phyloP scores from a whole-genome alignment of 2,888 invertebrate species.

The Scaptomyza parva region DNA sequence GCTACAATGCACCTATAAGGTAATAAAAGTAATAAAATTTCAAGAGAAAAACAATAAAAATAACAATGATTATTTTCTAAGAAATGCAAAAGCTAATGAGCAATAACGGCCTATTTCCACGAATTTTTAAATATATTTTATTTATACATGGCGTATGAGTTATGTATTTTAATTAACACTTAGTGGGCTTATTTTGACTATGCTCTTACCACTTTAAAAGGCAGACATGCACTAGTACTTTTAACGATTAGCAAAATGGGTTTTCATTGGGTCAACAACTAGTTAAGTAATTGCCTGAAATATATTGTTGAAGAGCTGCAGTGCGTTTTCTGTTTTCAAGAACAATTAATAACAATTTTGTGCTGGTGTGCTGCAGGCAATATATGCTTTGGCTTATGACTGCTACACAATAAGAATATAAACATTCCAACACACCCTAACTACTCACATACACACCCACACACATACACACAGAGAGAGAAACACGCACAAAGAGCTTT shows the following conservation, averaged over 20 bases:
- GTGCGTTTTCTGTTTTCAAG: conserved; percentile 22
- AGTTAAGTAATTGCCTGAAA: conserved; percentile 8
- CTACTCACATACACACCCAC: no score
- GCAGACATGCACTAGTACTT: conserved; percentile 12
- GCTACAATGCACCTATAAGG: background rate
- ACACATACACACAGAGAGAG: no score
- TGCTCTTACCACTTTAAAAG: background rate
- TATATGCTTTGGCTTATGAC: conserved; percentile 44
- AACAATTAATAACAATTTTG: conserved; percentile 60
- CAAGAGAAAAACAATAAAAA: background rate
- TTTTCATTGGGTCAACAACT: background rate
- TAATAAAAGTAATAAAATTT: background rate
- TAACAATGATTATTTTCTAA: background rate
- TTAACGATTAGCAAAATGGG: conserved; percentile 9
- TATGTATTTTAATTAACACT: conserved; percentile 33
- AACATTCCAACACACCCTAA: background rate
- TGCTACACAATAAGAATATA: background rate
- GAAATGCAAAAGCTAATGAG: background rate
- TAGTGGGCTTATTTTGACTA: conserved; percentile 6
- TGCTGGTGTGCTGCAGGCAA: conserved; percentile 35
- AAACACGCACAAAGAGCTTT: background rate
- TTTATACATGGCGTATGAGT: conserved; percentile 44
- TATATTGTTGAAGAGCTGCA: conserved; percentile 7
- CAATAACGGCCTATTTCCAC: background rate
- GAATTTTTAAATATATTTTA: background rate